A percentile compares a stretch with the other conserved stretches of the same genome.
Conservation (phyloP, 1,140 invertebrate species). For the Mya arenaria region DNA sequence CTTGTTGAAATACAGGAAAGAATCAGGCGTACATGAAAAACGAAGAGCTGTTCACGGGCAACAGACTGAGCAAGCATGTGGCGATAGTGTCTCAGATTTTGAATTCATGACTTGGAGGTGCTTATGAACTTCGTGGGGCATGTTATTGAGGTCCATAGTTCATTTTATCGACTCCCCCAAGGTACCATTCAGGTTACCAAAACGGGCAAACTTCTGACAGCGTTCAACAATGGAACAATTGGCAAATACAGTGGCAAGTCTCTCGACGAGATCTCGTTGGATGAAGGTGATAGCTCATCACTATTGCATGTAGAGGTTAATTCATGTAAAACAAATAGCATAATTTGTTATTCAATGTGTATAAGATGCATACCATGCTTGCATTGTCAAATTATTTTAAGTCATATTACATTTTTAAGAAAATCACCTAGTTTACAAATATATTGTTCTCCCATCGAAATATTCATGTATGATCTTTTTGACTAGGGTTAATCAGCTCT, state of each 20-base stretch:
- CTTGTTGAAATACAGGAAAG: slow-evolving; percentile 44
- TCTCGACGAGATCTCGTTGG: slow-evolving; percentile 48
- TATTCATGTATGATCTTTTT: too few species aligned
- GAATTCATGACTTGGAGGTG: slow-evolving; percentile 51
- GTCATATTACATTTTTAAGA: too few species aligned
- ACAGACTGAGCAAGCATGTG: slow-evolving; percentile 56
- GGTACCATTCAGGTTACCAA: slow-evolving; percentile 49
- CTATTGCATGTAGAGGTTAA: too few species aligned
- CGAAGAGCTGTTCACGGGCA: slow-evolving; percentile 48
- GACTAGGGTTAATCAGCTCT: too few species aligned
- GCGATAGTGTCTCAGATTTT: slow-evolving; percentile 55
- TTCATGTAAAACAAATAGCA: too few species aligned
- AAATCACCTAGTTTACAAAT: too few species aligned
- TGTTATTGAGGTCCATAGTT: slow-evolving; percentile 51
- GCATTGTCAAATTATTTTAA: too few species aligned
- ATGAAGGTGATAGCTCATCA: slow-evolving; percentile 10
- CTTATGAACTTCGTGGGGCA: slow-evolving; percentile 58
- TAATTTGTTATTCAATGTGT: too few species aligned
- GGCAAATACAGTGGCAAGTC: slow-evolving; percentile 44
- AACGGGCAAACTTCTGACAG: slow-evolving; percentile 42
- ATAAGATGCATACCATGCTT: too few species aligned
- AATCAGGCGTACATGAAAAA: slow-evolving; percentile 46
- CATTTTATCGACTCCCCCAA: slow-evolving; percentile 54
- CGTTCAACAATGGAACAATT: slow-evolving; percentile 52
- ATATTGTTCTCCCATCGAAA: too few species aligned